Conservation (phyloP, 2,797 vertebrate genomes). For the Petrocephalus sullivani region DNA sequence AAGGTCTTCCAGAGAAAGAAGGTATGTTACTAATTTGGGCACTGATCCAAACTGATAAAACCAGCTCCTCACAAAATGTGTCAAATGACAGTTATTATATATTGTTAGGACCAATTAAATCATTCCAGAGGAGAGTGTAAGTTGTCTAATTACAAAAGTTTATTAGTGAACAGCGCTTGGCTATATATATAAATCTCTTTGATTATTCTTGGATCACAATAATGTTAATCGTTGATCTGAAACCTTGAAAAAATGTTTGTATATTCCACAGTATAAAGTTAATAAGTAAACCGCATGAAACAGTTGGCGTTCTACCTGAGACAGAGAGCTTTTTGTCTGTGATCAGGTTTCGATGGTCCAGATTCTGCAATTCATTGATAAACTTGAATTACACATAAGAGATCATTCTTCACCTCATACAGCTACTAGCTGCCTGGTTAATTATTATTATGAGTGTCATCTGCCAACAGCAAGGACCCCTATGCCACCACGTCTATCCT, state of each 20-base stretch:
- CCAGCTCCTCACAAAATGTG: neutral
- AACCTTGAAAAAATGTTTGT: conserved; percentile 14
- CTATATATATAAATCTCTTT: neutral
- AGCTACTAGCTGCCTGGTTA: neutral
- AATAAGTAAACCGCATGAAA: neutral
- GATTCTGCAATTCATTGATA: neutral
- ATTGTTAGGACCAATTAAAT: neutral
- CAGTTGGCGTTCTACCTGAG: neutral
- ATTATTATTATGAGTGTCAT: neutral
- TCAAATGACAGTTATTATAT: neutral
- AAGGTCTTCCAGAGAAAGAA: conserved; percentile 65
- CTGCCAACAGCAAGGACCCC: neutral
- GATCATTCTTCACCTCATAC: neutral
- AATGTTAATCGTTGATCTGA: conserved; percentile 4
- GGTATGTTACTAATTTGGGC: conserved; percentile 43
- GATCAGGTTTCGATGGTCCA: neutral
- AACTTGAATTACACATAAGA: neutral
- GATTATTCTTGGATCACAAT: neutral
- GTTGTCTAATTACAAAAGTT: neutral
- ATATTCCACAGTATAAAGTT: neutral
- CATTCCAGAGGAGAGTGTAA: neutral
- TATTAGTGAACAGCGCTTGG: neutral
- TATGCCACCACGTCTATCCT: neutral
- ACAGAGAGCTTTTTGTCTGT: neutral
- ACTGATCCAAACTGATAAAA: neutral